A percentile compares a stretch with the other conserved stretches of the same genome.
phyloP scores from a whole-genome alignment of 2,113 vertebrate genomes.

The Leiothrix lutea region DNA sequence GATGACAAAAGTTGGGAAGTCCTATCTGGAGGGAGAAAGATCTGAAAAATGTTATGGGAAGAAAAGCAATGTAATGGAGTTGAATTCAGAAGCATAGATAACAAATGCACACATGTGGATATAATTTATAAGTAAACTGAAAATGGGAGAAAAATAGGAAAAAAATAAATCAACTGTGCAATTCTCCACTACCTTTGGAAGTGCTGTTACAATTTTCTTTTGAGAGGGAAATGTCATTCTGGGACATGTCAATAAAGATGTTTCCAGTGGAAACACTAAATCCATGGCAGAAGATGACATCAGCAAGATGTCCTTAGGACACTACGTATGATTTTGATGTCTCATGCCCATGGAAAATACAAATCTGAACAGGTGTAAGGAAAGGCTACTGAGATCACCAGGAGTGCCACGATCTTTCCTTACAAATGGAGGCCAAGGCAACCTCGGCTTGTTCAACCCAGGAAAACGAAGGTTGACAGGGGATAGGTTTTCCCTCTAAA shows the following conservation, averaged over 20 bases:
- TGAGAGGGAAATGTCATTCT: not conserved
- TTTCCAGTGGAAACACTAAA: not conserved
- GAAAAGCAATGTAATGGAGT: not conserved
- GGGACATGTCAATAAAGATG: not conserved
- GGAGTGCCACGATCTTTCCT: not conserved
- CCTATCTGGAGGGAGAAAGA: not conserved
- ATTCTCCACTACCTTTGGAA: not conserved
- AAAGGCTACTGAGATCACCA: not conserved
- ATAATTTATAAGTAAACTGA: not conserved
- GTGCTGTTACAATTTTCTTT: rapidly evolving
- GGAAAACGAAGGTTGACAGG: not conserved
- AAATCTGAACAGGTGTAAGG: not conserved
- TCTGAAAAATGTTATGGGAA: not conserved
- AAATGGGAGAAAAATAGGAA: not conserved
- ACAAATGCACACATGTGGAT: not conserved
- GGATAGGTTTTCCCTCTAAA: constrained; percentile 48
- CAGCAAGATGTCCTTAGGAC: not conserved
- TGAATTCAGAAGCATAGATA: not conserved
- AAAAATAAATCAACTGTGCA: not conserved
- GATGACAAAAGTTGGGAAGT: not conserved
- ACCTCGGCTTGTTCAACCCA: not conserved
- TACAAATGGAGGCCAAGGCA: not conserved
- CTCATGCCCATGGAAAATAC: not conserved
- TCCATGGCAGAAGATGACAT: not conserved
- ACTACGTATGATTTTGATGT: not conserved